These are phyloP conservation scores for Eilema griseolum DNA, from an alignment of 2,888 invertebrate species.

Conservation along the genomic window DNA sequence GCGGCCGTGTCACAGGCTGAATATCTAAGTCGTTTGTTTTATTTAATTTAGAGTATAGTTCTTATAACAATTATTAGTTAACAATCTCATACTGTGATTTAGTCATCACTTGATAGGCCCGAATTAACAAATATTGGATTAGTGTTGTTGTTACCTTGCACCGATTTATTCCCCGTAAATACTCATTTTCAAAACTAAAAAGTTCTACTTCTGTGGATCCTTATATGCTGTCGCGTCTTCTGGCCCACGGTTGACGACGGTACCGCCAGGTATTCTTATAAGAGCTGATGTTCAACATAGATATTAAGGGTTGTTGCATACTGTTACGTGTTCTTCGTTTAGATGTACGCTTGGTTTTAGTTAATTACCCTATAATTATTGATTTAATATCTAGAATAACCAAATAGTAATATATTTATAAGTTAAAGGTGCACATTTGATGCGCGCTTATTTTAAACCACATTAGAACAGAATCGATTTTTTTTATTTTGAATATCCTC, in stretches of 20 bases:
- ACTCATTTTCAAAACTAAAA: not conserved
- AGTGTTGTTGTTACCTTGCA: not conserved
- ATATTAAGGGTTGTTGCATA: not conserved
- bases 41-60: not conserved
- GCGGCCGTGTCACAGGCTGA: no score
- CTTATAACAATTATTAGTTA: not conserved
- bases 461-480: not conserved
- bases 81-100: not conserved
- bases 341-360: not conserved
- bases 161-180: not conserved
- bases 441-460: not conserved
- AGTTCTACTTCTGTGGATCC: not conserved
- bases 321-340: not conserved
- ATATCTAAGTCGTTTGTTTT: no score
- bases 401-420: not conserved
- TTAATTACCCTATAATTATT: not conserved
- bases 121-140: no score
- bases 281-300: not conserved
- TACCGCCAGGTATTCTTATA: not conserved
- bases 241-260: not conserved
- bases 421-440: not conserved
- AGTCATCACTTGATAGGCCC: not conserved
- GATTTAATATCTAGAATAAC: not conserved
- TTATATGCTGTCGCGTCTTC: not conserved
- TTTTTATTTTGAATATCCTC: no score